Base-by-base conservation (phyloP, 2,888 invertebrate species). In the Drosophila macrospina region DNA sequence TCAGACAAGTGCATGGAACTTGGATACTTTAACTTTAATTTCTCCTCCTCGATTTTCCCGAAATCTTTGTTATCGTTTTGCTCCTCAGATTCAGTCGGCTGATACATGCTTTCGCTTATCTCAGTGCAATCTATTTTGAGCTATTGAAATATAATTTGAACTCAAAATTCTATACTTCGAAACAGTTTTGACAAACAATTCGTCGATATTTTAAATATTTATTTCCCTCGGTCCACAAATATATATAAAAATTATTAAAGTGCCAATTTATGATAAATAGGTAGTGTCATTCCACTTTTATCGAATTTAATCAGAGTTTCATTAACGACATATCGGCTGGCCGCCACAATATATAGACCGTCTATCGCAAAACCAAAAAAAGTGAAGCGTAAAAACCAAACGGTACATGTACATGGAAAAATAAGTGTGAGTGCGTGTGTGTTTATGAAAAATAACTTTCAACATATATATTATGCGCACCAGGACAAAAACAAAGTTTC, bases 11-110 rank as follows among this genome's bases (percentile, higher is more conserved):
- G 93, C 69, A 94, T 93, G 7, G 95, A 93, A 36, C 94, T 94
- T 54, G 97, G 97, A 93, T 97, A 98, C 93, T 98, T 98, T 0
- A 97, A 96, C 92, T 97, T 97, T 28, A 98, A 92, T 92, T 98
- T 98, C 41, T 96, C 97, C 92, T 98, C 98, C 92, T 98, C 98
- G 66, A 96, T 91, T 90, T 97, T 97, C 88, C 97, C 97, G 87
- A 97, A 93, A 86, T 97, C 97, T 89, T 95, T 94, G 0, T 94
- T 93, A 93, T 93, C 91, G 7, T 65, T 59, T 42, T 67, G 39
- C n/a, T 80, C 67, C 3, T 13, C 41, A 24, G 60, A 4, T 10
- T 36, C 20, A 15, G 20, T 41, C 39, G 11, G 39, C n/a, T n/a
- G n/a, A n/a, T n/a, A n/a, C 20, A 41, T 41, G 10, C 5, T n/a